A percentile compares a stretch with the other conserved stretches of the same genome.
Evolutionary conservation across 2,113 vertebrate genomes (phyloP).

Genomic region (Pholis gunnellus): DNA sequence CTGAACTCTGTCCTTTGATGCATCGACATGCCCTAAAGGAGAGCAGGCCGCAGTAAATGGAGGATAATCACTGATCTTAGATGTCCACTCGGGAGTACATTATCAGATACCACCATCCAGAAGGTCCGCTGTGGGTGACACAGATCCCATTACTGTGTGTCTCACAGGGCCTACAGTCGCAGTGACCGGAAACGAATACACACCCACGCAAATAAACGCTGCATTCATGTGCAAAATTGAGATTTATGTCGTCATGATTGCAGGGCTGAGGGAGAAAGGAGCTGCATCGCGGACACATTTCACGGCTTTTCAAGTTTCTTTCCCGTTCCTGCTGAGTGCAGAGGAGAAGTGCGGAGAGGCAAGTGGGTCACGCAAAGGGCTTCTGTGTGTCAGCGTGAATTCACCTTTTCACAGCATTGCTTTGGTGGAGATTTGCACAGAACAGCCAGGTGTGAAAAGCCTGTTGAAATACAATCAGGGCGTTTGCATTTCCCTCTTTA

Average conservation of each 20-base stretch:
- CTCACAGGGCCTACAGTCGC: neutral
- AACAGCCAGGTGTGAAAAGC: conserved; percentile 28
- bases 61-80: conserved; percentile 72
- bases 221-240: conserved; percentile 29
- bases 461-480: conserved; percentile 63
- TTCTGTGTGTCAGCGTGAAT: neutral
- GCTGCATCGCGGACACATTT: conserved; percentile 7
- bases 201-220: neutral
- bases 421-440: conserved; percentile 23
- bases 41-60: conserved; percentile 60
- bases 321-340: conserved; percentile 12
- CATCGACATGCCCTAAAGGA: conserved; percentile 56
- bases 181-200: neutral
- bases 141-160: conserved; percentile 60
- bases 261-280: neutral
- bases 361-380: conserved; percentile 3
- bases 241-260: conserved; percentile 21
- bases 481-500: conserved; percentile 45
- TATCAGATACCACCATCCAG: conserved; percentile 61
- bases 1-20: conserved; percentile 50
- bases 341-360: conserved; percentile 13
- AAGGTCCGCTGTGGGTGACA: conserved; percentile 35
- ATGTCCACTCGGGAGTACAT: conserved; percentile 55
- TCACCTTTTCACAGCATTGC: conserved; percentile 16
- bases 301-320: conserved; percentile 22